Percentiles rank a stretch among this genome's conserved stretches.
Evolutionary conservation across 1,140 invertebrate species (phyloP).

Genomic region (Chionoecetes opilio): DNA sequence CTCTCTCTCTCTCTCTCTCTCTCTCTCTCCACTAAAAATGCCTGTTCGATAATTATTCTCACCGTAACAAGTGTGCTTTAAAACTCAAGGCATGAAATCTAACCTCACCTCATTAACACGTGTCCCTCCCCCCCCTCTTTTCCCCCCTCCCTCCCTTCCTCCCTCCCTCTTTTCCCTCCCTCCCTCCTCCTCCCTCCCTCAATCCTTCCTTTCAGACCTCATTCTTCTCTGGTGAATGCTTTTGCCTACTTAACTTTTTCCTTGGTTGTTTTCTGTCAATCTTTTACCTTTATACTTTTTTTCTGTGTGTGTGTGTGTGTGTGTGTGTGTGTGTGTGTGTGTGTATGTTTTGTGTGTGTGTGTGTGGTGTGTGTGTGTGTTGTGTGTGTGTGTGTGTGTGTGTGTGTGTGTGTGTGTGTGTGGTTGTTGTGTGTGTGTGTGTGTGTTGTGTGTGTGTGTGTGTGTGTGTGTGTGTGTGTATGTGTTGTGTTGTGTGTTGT

Average conservation of each 20-base stretch:
- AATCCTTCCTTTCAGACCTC: not conserved
- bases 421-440: conserved; percentile 59
- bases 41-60: too few species aligned
- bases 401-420: conserved; percentile 48
- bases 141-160: too few species aligned
- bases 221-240: too few species aligned
- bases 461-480: not conserved
- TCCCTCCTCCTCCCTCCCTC: not conserved
- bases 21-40: not conserved
- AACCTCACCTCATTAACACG: too few species aligned
- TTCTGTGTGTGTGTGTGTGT: not conserved
- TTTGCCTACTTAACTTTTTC: not conserved
- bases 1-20: not conserved
- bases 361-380: too few species aligned
- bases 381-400: not conserved
- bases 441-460: conserved; percentile 43
- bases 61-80: too few species aligned
- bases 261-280: not conserved
- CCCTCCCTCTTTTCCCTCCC: not conserved
- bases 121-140: too few species aligned
- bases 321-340: conserved; percentile 49
- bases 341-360: too few species aligned
- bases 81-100: too few species aligned
- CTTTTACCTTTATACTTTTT: not conserved
- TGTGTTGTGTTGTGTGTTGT: too few species aligned